phyloP scores from a whole-genome alignment of 2,113 vertebrate genomes.

The Thinocorus orbignyianus region DNA sequence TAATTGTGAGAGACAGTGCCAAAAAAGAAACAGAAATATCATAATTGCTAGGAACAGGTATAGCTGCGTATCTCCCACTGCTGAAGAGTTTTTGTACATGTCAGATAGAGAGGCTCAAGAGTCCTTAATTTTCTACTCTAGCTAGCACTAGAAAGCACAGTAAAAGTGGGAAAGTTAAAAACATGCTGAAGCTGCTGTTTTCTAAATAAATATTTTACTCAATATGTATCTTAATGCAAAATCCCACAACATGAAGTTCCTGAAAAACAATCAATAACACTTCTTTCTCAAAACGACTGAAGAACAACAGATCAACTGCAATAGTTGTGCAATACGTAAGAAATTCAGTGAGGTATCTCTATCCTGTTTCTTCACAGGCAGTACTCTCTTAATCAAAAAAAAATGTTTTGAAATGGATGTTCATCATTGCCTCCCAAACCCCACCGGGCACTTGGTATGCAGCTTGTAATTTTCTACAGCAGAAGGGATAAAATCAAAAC shows the following conservation, averaged over 20 bases:
- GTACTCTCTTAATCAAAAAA: not conserved
- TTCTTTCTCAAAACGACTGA: not conserved
- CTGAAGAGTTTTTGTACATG: not conserved
- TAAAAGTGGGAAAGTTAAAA: not conserved
- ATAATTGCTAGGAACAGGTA: not conserved
- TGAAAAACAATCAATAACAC: not conserved
- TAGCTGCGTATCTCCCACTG: not conserved
- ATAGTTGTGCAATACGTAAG: not conserved
- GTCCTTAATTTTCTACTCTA: not conserved
- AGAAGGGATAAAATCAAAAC: conserved; percentile 50
- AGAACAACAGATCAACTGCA: not conserved
- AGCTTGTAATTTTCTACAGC: not conserved
- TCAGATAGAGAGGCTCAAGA: not conserved
- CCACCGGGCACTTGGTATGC: not conserved
- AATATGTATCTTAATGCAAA: not conserved
- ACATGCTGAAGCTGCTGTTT: not conserved
- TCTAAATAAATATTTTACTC: not conserved
- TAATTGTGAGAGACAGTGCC: accelerated
- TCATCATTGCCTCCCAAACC: not conserved
- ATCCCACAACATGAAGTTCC: not conserved
- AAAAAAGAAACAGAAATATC: not conserved
- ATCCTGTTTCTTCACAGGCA: not conserved
- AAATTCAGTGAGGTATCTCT: not conserved
- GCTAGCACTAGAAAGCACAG: not conserved
- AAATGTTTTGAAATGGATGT: not conserved